Conservation (phyloP, 1,140 invertebrate genomes). For the Palaemon carinicauda region DNA sequence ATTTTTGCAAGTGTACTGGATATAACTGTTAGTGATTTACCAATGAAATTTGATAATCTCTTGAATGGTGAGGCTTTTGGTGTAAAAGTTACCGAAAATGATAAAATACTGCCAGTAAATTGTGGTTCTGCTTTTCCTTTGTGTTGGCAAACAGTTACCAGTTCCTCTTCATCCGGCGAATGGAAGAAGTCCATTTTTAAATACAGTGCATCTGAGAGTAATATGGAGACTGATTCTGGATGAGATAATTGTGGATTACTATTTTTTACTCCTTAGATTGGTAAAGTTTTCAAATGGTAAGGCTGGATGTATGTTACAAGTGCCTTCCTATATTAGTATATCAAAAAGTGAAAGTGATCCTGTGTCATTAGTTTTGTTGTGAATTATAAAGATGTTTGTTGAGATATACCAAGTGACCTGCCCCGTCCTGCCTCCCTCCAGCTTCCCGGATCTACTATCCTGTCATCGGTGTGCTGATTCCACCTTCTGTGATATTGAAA, state of each 20-base stretch:
- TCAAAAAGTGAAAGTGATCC: no score
- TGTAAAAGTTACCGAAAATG: no score
- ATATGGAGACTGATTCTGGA: slow-evolving; percentile 39
- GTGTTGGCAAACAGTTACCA: neutral
- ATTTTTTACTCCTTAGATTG: no score
- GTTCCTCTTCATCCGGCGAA: slow-evolving; percentile 29
- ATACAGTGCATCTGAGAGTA: slow-evolving; percentile 52
- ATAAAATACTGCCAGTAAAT: no score
- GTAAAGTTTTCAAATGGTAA: no score
- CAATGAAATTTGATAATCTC: neutral
- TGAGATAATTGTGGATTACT: neutral
- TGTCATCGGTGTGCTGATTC: slow-evolving; percentile 9
- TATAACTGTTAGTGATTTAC: neutral
- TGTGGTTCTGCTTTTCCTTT: no score
- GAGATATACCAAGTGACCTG: neutral
- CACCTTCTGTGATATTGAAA: slow-evolving; percentile 30
- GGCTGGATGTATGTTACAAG: no score
- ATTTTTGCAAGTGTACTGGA: slow-evolving; percentile 24
- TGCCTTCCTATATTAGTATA: no score
- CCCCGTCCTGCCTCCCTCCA: neutral
- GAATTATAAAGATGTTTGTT: neutral
- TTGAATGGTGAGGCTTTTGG: neutral
- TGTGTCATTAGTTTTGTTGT: no score
- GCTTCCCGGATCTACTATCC: slow-evolving; percentile 4
- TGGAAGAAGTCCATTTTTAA: slow-evolving; percentile 15